Base-by-base conservation (phyloP, 2,888 invertebrate genomes). In the Agriopis leucophaearia region DNA sequence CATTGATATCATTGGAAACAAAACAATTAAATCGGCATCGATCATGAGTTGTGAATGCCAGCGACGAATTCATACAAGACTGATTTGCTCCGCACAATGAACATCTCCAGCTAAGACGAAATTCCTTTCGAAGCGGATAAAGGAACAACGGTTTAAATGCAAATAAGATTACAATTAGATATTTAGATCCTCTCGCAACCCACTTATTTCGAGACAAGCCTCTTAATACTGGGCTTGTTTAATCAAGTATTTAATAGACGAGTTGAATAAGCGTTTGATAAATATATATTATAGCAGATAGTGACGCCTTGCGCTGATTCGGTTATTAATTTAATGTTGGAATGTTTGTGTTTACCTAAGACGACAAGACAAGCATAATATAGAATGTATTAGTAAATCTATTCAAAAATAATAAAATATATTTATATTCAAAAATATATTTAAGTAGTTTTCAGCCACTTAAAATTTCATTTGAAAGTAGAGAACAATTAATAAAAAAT, bases 111-210 rank as follows among this genome's bases (percentile, higher is more conserved):
- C 76, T 80, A 80, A 77, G 77, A 74, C 72, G 71, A 76, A 80
- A 80, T 78, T 76, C 65, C 76, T 79, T 75, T 74, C 71, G 64
- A 71, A 81, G 65, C 71, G 77, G 78, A 78, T 74, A 75, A 79
- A 78, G 73, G 78, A 82, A 82, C 78, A 82, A 82, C 80, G 81
- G 81, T 85, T 85, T 84, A 84, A 84, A 88, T 88, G 85, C 83
- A 86, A 88, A 88, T 87, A 82, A 83, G 83, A 83, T 87, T 84
- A 86, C 85, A 86, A 86, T 86, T 84, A 87, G 81, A 84, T 86
- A 87, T 87, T 87, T 84, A 83, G 82, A 83, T 81, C 81, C 81
- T 78, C 76, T 80, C 80, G 77, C 78, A 82, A 80, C 76, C 80
- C 81, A 78, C 78, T 82, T 82, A 84, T 83, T 82, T 80, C 73